Evolutionary conservation across 2,797 vertebrate genomes (phyloP), one percentile per base, ranked within the genome.

Genomic region (Parauchenoglanis punctatus): DNA sequence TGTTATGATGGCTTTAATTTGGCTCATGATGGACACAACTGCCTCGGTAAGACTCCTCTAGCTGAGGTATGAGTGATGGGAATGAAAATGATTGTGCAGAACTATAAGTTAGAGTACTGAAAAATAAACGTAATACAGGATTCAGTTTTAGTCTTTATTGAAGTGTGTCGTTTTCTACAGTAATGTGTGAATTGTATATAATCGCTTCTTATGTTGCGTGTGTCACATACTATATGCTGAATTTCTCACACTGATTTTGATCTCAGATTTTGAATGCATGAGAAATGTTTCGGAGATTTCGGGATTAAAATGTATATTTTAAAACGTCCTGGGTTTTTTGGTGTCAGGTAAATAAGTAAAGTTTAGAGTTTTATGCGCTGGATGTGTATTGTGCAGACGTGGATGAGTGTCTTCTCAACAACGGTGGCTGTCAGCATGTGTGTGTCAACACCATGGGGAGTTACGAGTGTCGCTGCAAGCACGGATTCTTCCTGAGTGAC

Each of bases 1-100:
- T 99, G 99, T 94, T 97, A 97, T 4, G 98, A 99, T 87, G 99
- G 99, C 84, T 99, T 99, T 93, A 96, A 96, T 96, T 93, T 99
- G 95, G 97, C 97, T 82, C 97, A 99, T 0, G 98, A 99, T 46
- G 99, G 99, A 90, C 98, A 99, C 91, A 99, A 99, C 93, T 99
- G 99, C 94, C 94, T 99, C 12, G 98, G 98, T 99, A 95, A 97
- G 96, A 4, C 12, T 61, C 35, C 3, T 44, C n/a, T 13, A 61
- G 31, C 25, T 78, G 49, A 35, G 76, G 20, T 18, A 23, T 81
- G 31, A 61, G 76, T 76, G 52, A 35, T 56, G 56, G 17, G 4
- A 28, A 18, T 20, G 8, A 17, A 3, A 3, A 49, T 15, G 49
- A n/a, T 52, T n/a, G 46, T 75, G 49, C 28, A 52, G 25, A 54